Base-by-base conservation (phyloP, 2,797 vertebrate species). In the Halcyon smyrnensis region DNA sequence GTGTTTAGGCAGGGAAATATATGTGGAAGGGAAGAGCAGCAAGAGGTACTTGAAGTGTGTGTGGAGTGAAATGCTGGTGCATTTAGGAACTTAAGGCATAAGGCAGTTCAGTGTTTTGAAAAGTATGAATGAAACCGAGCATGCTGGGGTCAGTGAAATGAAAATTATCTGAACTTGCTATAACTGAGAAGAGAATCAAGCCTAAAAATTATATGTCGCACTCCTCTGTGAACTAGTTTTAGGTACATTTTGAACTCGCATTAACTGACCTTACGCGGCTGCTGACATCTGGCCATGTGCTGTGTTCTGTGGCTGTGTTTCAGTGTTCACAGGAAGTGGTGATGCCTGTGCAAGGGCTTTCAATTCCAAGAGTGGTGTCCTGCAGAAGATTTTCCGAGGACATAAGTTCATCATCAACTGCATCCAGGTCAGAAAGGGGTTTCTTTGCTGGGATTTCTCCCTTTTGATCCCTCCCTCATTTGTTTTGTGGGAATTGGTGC, bases 321-420 rank as follows among this genome's bases (percentile, higher is more conserved):
- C 97, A 98, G 98, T 98, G 95, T 98, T 98, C 96, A 98, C 98
- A 11, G 98, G 98, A 94, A 98, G 98, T 3, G 98, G 98, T 2
- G 98, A 98, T 36, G 97, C 98, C 73, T 98, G 98, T 19, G 98
- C 98, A 24, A 96, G 98, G 79, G 98, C 98, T 74, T 98, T 98
- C 91, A 98, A 98, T 63, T 97, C 98, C 53, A 98, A 89, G 83
- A 98, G 98, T 0, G 98, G 98, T 18, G 97, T 95, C 64, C 96
- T 98, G 86, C 98, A 97, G 95, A 97, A 97, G 95, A 98, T 98
- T 78, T 98, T 98, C 93, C 98, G 98, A 54, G 98, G 98, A 63
- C 98, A 98, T 81, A 97, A 97, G 53, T 98, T 98, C 81, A 92
- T 98, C 96, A 98, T 98, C 95, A 98, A 98, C 97, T 98, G 98